phyloP scores from a whole-genome alignment of 2,888 invertebrate species.

The Himalopsyche tibetana region DNA sequence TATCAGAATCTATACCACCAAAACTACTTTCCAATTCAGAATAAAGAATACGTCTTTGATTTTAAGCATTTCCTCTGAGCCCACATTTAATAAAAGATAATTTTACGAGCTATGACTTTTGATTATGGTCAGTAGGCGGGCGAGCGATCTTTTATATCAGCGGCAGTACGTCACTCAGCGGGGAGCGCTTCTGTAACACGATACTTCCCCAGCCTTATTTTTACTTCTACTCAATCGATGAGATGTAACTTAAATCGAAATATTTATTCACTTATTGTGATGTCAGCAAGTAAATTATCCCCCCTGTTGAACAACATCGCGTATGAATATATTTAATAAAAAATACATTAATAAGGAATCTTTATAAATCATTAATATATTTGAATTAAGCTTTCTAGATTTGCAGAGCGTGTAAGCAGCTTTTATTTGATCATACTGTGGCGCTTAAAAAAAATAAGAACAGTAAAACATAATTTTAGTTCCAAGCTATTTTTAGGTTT shows the following conservation, averaged over 20 bases:
- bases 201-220: conserved; percentile 59
- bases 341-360: neutral
- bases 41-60: neutral
- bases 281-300: conserved; percentile 59
- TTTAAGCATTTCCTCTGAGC: conserved; percentile 5
- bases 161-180: conserved; percentile 60
- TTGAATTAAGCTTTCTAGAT: too few species aligned
- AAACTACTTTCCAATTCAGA: neutral
- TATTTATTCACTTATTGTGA: conserved; percentile 61
- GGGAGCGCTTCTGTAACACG: conserved; percentile 64
- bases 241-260: conserved; percentile 57
- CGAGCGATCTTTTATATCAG: conserved; percentile 53
- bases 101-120: conserved; percentile 61
- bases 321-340: conserved; percentile 8
- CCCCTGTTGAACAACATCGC: conserved; percentile 7
- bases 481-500: too few species aligned
- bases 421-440: too few species aligned
- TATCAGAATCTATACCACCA: neutral
- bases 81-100: conserved; percentile 35
- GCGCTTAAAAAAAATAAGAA: too few species aligned
- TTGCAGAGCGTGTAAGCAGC: too few species aligned
- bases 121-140: conserved; percentile 56
- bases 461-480: too few species aligned
- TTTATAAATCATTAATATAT: too few species aligned
- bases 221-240: conserved; percentile 50